phyloP scores from a whole-genome alignment of 2,113 vertebrate genomes.

The Notarius quadriscutis region DNA sequence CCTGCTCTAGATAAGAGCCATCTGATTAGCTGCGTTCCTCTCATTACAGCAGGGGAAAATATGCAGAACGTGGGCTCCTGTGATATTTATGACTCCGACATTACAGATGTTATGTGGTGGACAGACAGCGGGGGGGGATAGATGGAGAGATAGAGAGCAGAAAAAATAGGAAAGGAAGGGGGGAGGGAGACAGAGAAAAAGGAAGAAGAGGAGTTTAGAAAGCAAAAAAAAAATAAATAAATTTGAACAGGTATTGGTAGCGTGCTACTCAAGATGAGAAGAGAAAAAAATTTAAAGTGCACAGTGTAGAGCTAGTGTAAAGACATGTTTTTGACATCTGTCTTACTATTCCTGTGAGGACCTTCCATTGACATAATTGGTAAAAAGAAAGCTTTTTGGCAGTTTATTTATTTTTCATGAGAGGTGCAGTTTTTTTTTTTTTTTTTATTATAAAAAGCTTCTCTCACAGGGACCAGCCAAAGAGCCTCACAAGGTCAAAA shows the following conservation, averaged over 20 bases:
- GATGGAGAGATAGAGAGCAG: background rate
- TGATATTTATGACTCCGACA: conserved; percentile 53
- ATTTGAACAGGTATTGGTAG: background rate
- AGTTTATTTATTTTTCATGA: background rate
- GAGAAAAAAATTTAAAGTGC: background rate
- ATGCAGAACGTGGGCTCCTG: conserved; percentile 1
- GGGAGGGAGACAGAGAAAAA: too few species aligned
- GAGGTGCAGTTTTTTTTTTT: background rate
- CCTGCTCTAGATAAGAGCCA: conserved; percentile 75
- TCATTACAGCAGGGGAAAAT: conserved; percentile 67
- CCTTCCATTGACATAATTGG: background rate
- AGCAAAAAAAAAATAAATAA: background rate
- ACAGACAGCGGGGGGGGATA: background rate
- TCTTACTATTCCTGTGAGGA: background rate
- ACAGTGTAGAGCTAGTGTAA: background rate
- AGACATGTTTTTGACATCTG: background rate
- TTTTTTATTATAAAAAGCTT: background rate
- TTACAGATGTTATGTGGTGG: background rate
- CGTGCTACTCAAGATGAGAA: background rate
- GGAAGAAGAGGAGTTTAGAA: background rate
- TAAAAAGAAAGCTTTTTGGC: background rate
- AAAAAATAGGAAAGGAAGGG: background rate
- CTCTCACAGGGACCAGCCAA: background rate
- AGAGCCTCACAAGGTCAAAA: background rate
- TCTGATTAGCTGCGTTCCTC: conserved; percentile 66